Percentiles rank a stretch among this genome's conserved stretches.
phyloP scores from a whole-genome alignment of 2,113 vertebrate genomes.

The Lichenostomus cassidix region DNA sequence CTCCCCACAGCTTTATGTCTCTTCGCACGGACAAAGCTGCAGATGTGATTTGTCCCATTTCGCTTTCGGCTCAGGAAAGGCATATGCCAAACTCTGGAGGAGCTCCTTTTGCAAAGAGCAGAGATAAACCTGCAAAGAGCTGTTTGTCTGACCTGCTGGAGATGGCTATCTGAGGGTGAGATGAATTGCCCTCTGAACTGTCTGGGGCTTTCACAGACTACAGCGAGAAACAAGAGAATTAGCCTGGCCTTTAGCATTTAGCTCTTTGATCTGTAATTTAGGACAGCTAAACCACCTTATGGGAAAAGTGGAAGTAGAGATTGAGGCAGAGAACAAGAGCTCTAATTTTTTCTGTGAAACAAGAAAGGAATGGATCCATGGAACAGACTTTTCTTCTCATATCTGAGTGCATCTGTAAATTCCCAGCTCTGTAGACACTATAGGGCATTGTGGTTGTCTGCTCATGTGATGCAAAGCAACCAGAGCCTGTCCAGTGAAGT shows the following conservation, averaged over 20 bases:
- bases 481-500: neutral
- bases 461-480: neutral
- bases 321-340: neutral
- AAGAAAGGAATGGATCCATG: neutral
- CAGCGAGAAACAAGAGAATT: neutral
- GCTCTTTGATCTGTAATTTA: constrained; percentile 10
- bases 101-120: neutral
- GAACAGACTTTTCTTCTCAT: neutral
- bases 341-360: constrained; percentile 16
- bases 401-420: neutral
- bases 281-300: neutral
- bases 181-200: constrained; percentile 1
- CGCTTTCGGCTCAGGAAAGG: neutral
- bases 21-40: neutral
- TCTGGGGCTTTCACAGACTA: neutral
- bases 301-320: neutral
- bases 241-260: constrained; percentile 4
- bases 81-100: neutral
- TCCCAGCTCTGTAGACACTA: neutral
- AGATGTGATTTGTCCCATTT: constrained; percentile 22
- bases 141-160: constrained; percentile 13
- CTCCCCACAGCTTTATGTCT: neutral
- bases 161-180: constrained; percentile 16
- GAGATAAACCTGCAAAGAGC: neutral
- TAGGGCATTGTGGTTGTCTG: neutral